Evolutionary conservation across 2,888 invertebrate species (phyloP).

Genomic region (Plusia festucae): DNA sequence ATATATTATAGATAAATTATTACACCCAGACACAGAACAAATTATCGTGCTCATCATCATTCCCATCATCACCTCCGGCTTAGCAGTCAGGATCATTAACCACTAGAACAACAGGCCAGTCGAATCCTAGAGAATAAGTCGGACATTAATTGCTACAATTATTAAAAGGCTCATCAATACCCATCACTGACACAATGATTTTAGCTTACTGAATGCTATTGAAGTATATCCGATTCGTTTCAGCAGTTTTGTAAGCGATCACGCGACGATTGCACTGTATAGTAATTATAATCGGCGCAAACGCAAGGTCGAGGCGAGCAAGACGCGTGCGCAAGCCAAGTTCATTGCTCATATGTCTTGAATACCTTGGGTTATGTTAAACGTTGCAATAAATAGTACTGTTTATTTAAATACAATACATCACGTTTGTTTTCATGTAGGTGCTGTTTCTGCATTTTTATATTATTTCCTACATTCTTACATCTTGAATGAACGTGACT

Average conservation of each 20-base stretch:
- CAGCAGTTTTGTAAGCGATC: slow-evolving; percentile 53
- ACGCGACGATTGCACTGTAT: slow-evolving; percentile 50
- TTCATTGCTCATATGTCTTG: slow-evolving; percentile 68
- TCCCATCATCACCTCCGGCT: too few species aligned
- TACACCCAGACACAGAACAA: too few species aligned
- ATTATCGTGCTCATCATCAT: too few species aligned
- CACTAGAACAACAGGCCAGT: too few species aligned
- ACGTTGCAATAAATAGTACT: slow-evolving; percentile 36
- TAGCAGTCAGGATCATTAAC: too few species aligned
- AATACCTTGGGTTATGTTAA: slow-evolving; percentile 48
- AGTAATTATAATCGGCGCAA: slow-evolving; percentile 40
- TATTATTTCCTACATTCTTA: neutral
- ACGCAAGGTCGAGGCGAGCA: slow-evolving; percentile 72
- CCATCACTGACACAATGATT: slow-evolving; percentile 43
- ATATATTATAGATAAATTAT: too few species aligned
- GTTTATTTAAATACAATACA: slow-evolving; percentile 26
- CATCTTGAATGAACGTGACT: neutral
- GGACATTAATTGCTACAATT: too few species aligned
- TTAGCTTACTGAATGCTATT: slow-evolving; percentile 24
- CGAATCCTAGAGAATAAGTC: too few species aligned
- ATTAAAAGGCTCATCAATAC: slow-evolving; percentile 23
- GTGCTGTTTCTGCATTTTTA: neutral
- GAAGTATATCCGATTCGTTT: slow-evolving; percentile 52
- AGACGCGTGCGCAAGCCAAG: slow-evolving; percentile 60
- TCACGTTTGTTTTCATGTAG: slow-evolving; percentile 19